Conservation (phyloP, 1,140 invertebrate species). For the Pogonomyrmex californicus region DNA sequence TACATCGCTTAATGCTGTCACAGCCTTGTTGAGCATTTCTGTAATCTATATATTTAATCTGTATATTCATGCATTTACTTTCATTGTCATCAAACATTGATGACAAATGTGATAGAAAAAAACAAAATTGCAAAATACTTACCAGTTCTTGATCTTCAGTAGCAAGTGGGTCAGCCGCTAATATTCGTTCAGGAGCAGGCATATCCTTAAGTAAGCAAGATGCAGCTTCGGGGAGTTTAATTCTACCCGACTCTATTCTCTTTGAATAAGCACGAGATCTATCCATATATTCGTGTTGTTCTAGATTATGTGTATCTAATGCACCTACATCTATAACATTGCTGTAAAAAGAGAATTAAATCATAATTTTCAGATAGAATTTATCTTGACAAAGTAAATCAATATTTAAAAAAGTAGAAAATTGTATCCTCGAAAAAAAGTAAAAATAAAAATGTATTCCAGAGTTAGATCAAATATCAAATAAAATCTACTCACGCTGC, state of each 20-base stretch:
- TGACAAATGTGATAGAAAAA: not conserved
- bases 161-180: slow-evolving; percentile 87
- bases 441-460: not conserved
- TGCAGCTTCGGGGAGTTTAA: slow-evolving; percentile 83
- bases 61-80: not conserved
- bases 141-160: slow-evolving; percentile 88
- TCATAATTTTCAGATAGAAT: not conserved
- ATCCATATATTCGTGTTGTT: slow-evolving; percentile 93
- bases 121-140: slow-evolving; percentile 74
- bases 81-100: not conserved
- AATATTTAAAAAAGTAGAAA: not conserved
- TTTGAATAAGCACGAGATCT: slow-evolving; percentile 91
- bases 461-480: slow-evolving; percentile 15
- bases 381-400: not conserved
- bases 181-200: slow-evolving; percentile 88
- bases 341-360: slow-evolving; percentile 84
- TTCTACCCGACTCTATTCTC: slow-evolving; percentile 87
- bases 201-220: slow-evolving; percentile 88
- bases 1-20: slow-evolving; percentile 90
- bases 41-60: slow-evolving; percentile 88
- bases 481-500: slow-evolving; percentile 90
- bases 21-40: slow-evolving; percentile 89
- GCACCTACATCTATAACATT: slow-evolving; percentile 95
- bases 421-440: not conserved
- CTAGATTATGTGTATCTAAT: slow-evolving; percentile 92